These are phyloP conservation scores for Achroia grisella DNA, from an alignment of 1,140 invertebrate species.

Conservation along the genomic window DNA sequence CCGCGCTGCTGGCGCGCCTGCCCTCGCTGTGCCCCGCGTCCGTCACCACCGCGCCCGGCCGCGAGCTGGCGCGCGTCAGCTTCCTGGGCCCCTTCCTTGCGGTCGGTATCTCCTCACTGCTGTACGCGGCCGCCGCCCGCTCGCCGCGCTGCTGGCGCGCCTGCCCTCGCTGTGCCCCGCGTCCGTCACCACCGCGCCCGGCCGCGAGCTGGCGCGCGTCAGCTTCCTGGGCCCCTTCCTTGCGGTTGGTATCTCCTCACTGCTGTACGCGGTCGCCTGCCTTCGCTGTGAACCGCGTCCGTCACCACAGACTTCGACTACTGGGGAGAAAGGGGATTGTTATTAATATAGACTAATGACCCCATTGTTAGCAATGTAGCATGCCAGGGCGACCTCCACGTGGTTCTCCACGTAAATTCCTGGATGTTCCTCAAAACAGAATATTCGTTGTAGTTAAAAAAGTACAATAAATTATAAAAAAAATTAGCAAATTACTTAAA, in stretches of 20 bases:
- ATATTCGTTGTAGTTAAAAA: too few species aligned
- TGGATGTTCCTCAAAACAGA: too few species aligned
- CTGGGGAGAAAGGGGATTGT: too few species aligned
- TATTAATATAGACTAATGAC: too few species aligned
- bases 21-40: constrained; percentile 69
- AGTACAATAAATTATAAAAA: too few species aligned
- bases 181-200: constrained; percentile 78
- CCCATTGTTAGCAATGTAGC: too few species aligned
- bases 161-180: constrained; percentile 84
- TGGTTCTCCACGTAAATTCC: too few species aligned
- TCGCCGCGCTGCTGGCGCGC: constrained; percentile 82
- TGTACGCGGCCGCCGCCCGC: too few species aligned
- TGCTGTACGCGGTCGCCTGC: constrained; percentile 71
- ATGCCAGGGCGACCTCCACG: not conserved
- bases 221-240: constrained; percentile 90
- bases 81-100: constrained; percentile 85
- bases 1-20: constrained; percentile 81
- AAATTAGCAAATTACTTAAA: too few species aligned
- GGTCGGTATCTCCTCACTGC: too few species aligned
- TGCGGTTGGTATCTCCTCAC: constrained; percentile 6
- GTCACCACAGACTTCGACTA: constrained; percentile 82
- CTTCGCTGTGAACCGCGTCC: constrained; percentile 84
- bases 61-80: constrained; percentile 85
- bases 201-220: constrained; percentile 84
- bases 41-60: constrained; percentile 79